These are phyloP conservation scores for Synergus gifuensis DNA, from an alignment of 2,888 invertebrate species.

Conservation along the genomic window DNA sequence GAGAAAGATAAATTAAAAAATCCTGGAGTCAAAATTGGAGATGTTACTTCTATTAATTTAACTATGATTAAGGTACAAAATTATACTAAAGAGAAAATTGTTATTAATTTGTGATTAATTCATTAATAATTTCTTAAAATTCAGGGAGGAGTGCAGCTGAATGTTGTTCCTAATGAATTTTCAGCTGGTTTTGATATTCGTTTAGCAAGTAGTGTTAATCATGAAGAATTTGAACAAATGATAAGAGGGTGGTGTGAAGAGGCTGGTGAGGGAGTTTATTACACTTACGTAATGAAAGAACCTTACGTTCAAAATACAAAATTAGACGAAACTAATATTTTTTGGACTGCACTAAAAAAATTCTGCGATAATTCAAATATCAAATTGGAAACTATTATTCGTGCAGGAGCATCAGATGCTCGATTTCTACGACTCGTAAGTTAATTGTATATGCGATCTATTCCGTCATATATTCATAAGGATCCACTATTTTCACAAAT, in stretches of 20 bases:
- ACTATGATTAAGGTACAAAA: slow-evolving; percentile 80
- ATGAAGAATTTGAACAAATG: slow-evolving; percentile 82
- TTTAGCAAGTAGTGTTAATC: slow-evolving; percentile 83
- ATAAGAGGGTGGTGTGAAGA: slow-evolving; percentile 84
- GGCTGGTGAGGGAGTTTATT: slow-evolving; percentile 86
- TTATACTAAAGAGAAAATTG: no score
- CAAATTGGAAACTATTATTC: slow-evolving; percentile 81
- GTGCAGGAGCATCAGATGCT: slow-evolving; percentile 95
- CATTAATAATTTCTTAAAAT: slow-evolving; percentile 50
- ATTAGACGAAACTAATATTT: slow-evolving; percentile 83
- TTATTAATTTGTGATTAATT: neutral
- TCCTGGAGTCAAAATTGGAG: slow-evolving; percentile 81
- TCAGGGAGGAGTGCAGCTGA: slow-evolving; percentile 93
- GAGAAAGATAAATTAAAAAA: slow-evolving; percentile 81
- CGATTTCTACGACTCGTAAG: slow-evolving; percentile 87
- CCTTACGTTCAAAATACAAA: slow-evolving; percentile 82
- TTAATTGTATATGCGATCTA: slow-evolving; percentile 1
- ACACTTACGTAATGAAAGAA: slow-evolving; percentile 83
- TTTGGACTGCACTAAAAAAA: slow-evolving; percentile 86
- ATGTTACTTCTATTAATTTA: slow-evolving; percentile 88
- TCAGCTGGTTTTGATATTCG: slow-evolving; percentile 87
- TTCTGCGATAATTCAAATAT: slow-evolving; percentile 81
- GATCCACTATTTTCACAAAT: neutral
- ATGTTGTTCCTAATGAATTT: slow-evolving; percentile 92
- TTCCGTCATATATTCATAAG: no score